Base-by-base conservation (phyloP, 2,113 vertebrate species). In the Excalfactoria chinensis region DNA sequence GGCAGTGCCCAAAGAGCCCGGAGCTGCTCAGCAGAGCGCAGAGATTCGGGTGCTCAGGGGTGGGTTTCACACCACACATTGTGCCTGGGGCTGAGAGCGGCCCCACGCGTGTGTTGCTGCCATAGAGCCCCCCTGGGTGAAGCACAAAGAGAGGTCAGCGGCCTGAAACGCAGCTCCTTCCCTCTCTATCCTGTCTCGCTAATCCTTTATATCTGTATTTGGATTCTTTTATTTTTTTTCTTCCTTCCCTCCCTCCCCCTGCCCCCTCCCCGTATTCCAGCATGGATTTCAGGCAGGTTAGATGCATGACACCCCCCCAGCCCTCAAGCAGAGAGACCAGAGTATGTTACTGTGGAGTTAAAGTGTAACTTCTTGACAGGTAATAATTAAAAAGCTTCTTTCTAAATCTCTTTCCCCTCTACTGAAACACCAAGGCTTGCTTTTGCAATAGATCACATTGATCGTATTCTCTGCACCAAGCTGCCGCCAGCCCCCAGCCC, bases 351-450 rank as follows among this genome's bases (percentile, higher is more conserved):
- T 93, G 80, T 67, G 9, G 11, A 86, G 97, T 96, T 96, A 95
- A 83, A 82, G 1, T 86, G 95, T 97, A 98, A 98, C 71, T 84
- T 88, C 69, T 90, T 91, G 43, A 17, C 71, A 87, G 96, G 96
- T 96, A 97, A 97, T 94, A 93, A 95, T 73, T 96, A 93, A 97
- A 97, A 94, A 74, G 40, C 93, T 97, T 95, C 94, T 84, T 59
- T 92, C 93, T 95, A 92, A 96, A 91, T 86, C 89, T 88, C 79
- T 90, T 84, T 41, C 71, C 74, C 78, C 84, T 28, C 35, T 76
- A 15, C 71, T 28, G 67, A 64, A 91, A 64, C 55, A 16, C 2
- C 0, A 13, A 56, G 28, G 18, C 41, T 95, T 74, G 60, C 76
- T 93, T 95, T 93, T 3, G 2, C 89, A 93, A 93, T 41, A 59